phyloP scores from a whole-genome alignment of 2,113 vertebrate species.

The Haemorhous mexicanus region DNA sequence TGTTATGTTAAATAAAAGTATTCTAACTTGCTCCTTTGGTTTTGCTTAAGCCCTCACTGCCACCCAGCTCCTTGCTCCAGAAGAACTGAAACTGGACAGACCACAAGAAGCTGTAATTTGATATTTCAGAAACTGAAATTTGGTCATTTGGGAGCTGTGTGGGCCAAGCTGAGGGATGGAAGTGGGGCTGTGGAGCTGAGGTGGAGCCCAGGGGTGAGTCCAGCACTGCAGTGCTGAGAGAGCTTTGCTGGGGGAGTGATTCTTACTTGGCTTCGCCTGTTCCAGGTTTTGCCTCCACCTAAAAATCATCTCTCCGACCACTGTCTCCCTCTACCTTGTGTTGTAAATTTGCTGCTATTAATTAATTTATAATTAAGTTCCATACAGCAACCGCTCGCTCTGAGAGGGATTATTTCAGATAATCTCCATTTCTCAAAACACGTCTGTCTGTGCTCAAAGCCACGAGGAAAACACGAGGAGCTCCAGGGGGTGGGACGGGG shows the following conservation, averaged over 20 bases:
- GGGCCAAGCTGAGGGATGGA: neutral
- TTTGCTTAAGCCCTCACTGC: neutral
- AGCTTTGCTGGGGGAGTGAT: neutral
- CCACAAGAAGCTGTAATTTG: fast-evolving
- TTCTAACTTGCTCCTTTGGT: neutral
- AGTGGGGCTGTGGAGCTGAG: neutral
- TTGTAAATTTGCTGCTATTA: slow-evolving; percentile 13
- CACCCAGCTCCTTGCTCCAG: neutral
- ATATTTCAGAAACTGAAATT: neutral
- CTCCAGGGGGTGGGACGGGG: neutral
- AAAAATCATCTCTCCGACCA: neutral
- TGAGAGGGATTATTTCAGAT: neutral
- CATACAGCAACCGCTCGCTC: neutral
- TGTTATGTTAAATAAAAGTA: neutral
- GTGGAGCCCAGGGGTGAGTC: neutral
- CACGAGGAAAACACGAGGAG: neutral
- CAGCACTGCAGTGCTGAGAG: neutral
- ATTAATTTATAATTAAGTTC: slow-evolving; percentile 56
- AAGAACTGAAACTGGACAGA: neutral
- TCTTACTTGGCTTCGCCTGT: neutral
- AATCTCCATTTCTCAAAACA: slow-evolving; percentile 26
- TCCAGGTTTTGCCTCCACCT: neutral
- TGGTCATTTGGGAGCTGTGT: neutral
- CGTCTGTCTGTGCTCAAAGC: slow-evolving; percentile 19
- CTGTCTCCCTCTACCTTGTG: neutral